Base-by-base conservation (phyloP, 2,888 invertebrate genomes). In the Xanthia togata region DNA sequence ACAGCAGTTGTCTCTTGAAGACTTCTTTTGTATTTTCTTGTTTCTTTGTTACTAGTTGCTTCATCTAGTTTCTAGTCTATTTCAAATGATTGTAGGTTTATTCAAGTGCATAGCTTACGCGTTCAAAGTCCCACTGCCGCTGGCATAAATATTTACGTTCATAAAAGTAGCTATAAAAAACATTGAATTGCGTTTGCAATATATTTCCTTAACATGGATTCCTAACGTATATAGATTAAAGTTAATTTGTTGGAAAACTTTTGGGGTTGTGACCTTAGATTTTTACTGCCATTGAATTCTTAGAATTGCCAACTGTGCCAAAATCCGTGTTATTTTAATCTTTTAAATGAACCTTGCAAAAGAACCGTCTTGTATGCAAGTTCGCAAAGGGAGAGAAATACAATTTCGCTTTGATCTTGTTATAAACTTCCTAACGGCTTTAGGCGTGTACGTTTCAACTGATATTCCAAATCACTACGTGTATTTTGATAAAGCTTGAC, bases 1-100 rank as follows among this genome's bases (percentile, higher is more conserved):
- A 60, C 55, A 60, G 35, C 44, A 75, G 20, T 50, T 71, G 57
- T 71, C 75, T 68, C 63, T 79, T 69, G n/a, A 75, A 41, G n/a
- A 47, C 67, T 47, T n/a, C 38, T 64, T 78, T 69, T 53, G 50
- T 77, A 64, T 69, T 70, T 57, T 50, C 60, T 79, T 31, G 23
- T 68, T 78, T 73, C 57, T 72, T 71, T 55, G 26, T 35, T 59
- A 69, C 55, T 79, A 83, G 69, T 83, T 81, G 79, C 64, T 73
- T n/a, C 31, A 71, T 53, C 23, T 83, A 64, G 20, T 57, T 20
- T 35, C 35, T 55, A 76, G 35, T 41, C 38, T 38, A 60, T 60
- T 76, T 81, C 3, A 65, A 72, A 63, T 59, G 4, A 47, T 64
- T 53, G 23, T 57, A 26, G 44, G 35, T 57, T 63, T 63, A 63